A percentile compares a stretch with the other conserved stretches of the same genome.
Conservation (phyloP, 1,140 invertebrate genomes). For the Drosophila bifasciata region DNA sequence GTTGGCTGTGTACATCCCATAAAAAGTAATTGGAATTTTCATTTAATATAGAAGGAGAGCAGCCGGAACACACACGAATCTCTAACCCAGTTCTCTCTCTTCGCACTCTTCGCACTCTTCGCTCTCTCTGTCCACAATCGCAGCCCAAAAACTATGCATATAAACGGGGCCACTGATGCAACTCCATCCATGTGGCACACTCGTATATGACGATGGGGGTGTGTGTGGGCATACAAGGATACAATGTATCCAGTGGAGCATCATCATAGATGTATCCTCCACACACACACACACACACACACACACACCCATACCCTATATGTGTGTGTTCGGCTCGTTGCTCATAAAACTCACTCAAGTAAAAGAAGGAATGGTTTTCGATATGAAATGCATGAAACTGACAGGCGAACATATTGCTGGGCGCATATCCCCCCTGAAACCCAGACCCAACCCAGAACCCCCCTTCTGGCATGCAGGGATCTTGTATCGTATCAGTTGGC, state of each 20-base stretch:
- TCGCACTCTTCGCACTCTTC: background rate
- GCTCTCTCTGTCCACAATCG: conserved; percentile 12
- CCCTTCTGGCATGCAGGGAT: background rate
- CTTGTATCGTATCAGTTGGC: conserved; percentile 52
- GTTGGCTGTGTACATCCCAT: conserved; percentile 54
- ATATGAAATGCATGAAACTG: conserved; percentile 82
- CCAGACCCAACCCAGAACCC: conserved; percentile 5
- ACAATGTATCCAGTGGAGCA: conserved; percentile 76
- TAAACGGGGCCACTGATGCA: conserved; percentile 69
- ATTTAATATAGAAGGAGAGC: conserved; percentile 70
- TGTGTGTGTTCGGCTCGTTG: conserved; percentile 67
- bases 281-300: background rate
- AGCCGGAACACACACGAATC: conserved; percentile 37
- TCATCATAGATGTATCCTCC: conserved; percentile 76
- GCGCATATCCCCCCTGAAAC: conserved; percentile 46
- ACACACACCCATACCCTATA: no score
- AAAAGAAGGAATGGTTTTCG: conserved; percentile 82
- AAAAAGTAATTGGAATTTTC: conserved; percentile 82
- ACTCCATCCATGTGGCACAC: background rate
- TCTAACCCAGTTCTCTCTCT: conserved; percentile 64
- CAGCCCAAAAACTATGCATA: conserved; percentile 64
- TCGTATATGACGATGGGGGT: background rate
- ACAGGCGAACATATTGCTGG: conserved; percentile 79
- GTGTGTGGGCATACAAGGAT: conserved; percentile 45
- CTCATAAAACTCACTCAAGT: conserved; percentile 82